Evolutionary conservation across 2,797 vertebrate genomes (phyloP), one percentile per base, ranked within the genome.

Genomic region (Anisognathus igniventris): DNA sequence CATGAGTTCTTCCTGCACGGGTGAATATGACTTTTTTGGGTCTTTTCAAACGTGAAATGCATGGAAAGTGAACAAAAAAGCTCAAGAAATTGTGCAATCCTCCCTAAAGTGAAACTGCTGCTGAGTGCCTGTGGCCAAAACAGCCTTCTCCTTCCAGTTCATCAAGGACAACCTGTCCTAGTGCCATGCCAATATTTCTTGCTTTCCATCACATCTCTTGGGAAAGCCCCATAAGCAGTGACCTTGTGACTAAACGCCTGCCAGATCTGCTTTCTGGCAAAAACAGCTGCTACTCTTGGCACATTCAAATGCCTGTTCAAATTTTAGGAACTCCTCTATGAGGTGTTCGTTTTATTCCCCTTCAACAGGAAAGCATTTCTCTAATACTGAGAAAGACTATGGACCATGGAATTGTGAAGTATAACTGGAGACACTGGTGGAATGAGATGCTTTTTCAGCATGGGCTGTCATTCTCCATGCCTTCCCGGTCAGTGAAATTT

Each of bases 201-300:
- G 88, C 88, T 96, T 91, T 86, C 93, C 67, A 73, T 66, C 39
- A 10, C 58, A 88, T 96, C 94, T 94, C 94, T 78, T 96, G 97
- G 94, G 93, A 94, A 96, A 96, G 84, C 72, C 95, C 93, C 84
- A 72, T 95, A 96, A 97, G 94, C 96, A 95, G 82, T 95, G 95
- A 97, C 97, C 95, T 96, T 94, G 95, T 95, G 90, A 95, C 68
- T 91, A 96, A 93, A 94, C 79, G 97, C 85, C 92, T 96, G 95
- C 96, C 96, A 97, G 95, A 96, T 94, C 93, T 89, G 86, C 92
- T 96, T 94, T 92, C 94, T 97, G 95, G 96, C 87, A 86, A 98
- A 96, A 97, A 58, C 96, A 97, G 96, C 94, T 96, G 96, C 96
- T 96, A 45, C 95, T 96, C 67, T 96, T 96, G 97, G 96, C 95